Evolutionary conservation across 2,113 vertebrate species (phyloP).

Genomic region (Lipophrys pholis): DNA sequence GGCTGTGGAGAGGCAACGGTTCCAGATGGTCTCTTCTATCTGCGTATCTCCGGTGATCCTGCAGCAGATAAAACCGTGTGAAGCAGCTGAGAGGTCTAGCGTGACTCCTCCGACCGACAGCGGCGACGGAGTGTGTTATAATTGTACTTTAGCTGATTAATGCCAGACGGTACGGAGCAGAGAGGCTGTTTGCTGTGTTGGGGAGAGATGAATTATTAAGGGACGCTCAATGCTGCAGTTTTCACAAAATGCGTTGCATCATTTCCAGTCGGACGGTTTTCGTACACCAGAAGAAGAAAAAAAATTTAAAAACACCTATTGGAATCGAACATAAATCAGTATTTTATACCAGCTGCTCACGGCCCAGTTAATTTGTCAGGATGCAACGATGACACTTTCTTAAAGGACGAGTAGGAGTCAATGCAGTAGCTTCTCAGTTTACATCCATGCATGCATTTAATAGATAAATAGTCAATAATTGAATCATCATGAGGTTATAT

Average conservation of each 20-base stretch:
- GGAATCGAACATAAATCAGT: background rate
- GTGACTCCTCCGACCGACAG: background rate
- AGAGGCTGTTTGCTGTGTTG: conserved; percentile 3
- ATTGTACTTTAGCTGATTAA: conserved; percentile 6
- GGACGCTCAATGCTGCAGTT: conserved; percentile 4
- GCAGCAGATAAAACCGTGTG: no score
- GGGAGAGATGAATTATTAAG: conserved; percentile 15
- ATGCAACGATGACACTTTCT: no score
- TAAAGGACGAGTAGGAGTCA: no score
- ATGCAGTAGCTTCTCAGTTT: no score
- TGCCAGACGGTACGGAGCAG: background rate
- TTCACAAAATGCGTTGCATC: no score
- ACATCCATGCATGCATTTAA: background rate
- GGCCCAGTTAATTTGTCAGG: background rate
- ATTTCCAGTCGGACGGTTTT: background rate
- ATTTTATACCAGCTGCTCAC: background rate
- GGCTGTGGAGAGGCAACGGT: background rate
- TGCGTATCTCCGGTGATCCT: background rate
- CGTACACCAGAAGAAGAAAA: background rate
- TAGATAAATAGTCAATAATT: background rate
- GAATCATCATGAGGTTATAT: no score
- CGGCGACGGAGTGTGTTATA: background rate
- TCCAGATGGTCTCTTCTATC: background rate
- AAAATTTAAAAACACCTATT: background rate
- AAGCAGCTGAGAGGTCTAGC: background rate